Evolutionary conservation across 2,113 vertebrate species (phyloP).

Genomic region (Tachysurus vachellii): DNA sequence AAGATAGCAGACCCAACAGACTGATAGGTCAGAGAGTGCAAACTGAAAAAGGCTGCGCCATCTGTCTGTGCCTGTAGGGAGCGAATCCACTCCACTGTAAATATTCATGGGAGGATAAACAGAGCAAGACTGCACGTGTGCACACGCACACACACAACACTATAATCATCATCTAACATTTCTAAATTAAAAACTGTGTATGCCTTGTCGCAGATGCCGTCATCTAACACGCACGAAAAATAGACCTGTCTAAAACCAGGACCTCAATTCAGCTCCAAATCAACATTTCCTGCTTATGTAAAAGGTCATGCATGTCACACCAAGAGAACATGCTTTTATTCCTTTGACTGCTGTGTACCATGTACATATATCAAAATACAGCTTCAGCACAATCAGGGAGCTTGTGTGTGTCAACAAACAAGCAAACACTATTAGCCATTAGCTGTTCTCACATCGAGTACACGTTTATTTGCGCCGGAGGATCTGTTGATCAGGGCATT

Average conservation of each 20-base stretch:
- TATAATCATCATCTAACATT: neutral
- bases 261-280: neutral
- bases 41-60: constrained; percentile 41
- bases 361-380: neutral
- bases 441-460: constrained; percentile 10
- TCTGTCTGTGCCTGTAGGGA: constrained; percentile 43
- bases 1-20: constrained; percentile 27
- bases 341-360: neutral
- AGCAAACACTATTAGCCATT: neutral
- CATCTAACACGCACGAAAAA: neutral
- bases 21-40: constrained; percentile 37
- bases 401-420: constrained; percentile 5
- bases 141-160: neutral
- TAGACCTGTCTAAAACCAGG: neutral
- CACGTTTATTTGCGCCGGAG: constrained; percentile 2
- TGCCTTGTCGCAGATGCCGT: neutral
- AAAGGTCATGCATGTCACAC: neutral
- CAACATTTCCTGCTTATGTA: neutral
- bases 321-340: neutral
- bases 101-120: constrained; percentile 41
- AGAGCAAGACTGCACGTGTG: neutral
- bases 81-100: constrained; percentile 19
- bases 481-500: constrained; percentile 32
- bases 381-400: neutral
- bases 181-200: neutral